Conservation (phyloP, 2,113 vertebrate species). For the Oreotrochilus melanogaster region DNA sequence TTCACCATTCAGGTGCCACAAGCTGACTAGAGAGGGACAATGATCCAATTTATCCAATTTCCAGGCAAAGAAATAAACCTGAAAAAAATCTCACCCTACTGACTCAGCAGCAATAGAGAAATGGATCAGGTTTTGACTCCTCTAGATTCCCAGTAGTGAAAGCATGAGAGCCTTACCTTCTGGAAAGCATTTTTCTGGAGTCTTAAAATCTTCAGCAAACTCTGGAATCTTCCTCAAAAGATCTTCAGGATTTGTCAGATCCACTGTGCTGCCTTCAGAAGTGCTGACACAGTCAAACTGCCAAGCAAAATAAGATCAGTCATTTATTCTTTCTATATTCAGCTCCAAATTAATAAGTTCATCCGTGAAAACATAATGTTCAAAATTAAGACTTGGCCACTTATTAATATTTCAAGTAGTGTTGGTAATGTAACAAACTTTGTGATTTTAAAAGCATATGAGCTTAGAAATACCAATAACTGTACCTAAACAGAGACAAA, state of each 20-base stretch:
- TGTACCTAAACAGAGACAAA: slow-evolving; percentile 33
- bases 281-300: slow-evolving; percentile 79
- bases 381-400: neutral
- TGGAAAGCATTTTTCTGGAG: slow-evolving; percentile 91
- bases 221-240: slow-evolving; percentile 83
- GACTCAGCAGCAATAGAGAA: neutral
- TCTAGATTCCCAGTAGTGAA: neutral
- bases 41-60: neutral
- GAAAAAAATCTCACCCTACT: neutral
- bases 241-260: slow-evolving; percentile 86
- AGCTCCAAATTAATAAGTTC: neutral
- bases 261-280: slow-evolving; percentile 94
- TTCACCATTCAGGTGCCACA: neutral
- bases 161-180: slow-evolving; percentile 78
- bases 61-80: neutral
- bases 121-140: neutral
- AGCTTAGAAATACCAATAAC: neutral
- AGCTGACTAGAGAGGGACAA: neutral
- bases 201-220: slow-evolving; percentile 82
- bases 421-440: neutral
- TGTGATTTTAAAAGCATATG: neutral
- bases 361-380: neutral
- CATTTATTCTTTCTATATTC: neutral
- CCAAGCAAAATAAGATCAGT: neutral
- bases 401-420: neutral